Evolutionary conservation across 1,140 invertebrate genomes (phyloP), one percentile per base, ranked within the genome.

Genomic region (Lanistes nyassanus): DNA sequence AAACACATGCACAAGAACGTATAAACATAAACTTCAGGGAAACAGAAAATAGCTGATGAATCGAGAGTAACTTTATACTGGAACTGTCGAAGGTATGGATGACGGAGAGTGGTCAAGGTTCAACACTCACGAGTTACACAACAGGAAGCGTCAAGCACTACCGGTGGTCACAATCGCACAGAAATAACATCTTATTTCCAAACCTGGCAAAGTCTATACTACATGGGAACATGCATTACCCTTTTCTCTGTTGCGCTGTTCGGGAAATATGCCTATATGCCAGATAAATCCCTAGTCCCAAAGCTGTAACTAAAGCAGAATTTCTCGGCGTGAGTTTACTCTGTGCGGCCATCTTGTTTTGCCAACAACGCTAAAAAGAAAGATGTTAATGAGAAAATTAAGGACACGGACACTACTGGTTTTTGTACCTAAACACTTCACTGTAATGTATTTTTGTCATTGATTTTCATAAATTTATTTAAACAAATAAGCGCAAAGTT

Each of bases 291-390:
- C 75, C 83, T 42, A 83, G 74, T n/a, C 78, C 80, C 11, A 71
- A 78, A n/a, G 80, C 80, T 9, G 84, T 84, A 19, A 81, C 51
- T 16, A 85, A 42, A 31, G 83, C 82, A 19, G 83, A 82, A 53
- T 82, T 83, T 68, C 79, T 75, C 21, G 83, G 73, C 39, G 81
- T 85, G 51, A 86, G 68, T 74, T 86, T 86, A 66, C 84, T 86
- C n/a, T 83, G 77, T 13, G 78, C 84, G 53, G 83, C 84, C 84
- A 85, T 85, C 70, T 78, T 82, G 60, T 2, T n/a, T 31, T 67
- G 34, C 26, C 29, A 16, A 31, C n/a, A 31, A 37, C 26, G 29
- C 9, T 67, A 36, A 11, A 39, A n/a, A 39, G 0, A 31, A 39
- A 26, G 0, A n/a, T 7, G 23, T 67, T 11, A 67, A n/a, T 23